phyloP scores from a whole-genome alignment of 2,888 invertebrate species.

The Eupithecia vulgata region DNA sequence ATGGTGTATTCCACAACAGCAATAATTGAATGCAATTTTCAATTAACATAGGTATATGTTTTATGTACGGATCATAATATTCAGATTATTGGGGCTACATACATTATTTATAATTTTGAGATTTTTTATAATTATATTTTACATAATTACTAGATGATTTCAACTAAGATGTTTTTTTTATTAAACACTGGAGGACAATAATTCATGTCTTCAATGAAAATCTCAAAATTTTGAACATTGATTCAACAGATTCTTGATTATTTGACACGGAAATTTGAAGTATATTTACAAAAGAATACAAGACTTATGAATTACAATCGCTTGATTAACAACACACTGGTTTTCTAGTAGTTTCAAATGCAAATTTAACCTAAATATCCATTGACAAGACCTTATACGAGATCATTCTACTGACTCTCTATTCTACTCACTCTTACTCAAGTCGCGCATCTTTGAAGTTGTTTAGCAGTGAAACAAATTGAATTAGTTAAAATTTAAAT shows the following conservation, averaged over 20 bases:
- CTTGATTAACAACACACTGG: conserved; percentile 9
- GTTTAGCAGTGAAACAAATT: not conserved
- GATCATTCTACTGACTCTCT: not conserved
- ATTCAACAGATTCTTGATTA: not conserved
- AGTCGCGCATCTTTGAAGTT: not conserved
- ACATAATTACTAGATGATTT: not conserved
- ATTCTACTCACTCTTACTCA: conserved; percentile 9
- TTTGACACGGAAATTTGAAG: conserved; percentile 14
- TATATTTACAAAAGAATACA: conserved; percentile 25
- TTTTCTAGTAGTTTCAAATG: conserved; percentile 5
- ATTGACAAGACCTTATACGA: conserved; percentile 7
- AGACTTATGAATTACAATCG: not conserved
- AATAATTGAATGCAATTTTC: not conserved
- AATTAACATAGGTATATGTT: not conserved
- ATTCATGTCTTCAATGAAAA: not conserved
- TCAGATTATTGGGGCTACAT: not conserved
- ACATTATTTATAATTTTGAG: not conserved
- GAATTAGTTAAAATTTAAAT: not conserved
- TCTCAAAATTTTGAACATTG: not conserved
- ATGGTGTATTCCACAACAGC: not conserved
- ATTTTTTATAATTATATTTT: not conserved
- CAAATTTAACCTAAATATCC: not conserved
- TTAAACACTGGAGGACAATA: not conserved
- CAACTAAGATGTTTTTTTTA: not conserved
- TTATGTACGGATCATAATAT: not conserved